These are phyloP conservation scores for Parnassius apollo DNA, from an alignment of 2,888 invertebrate genomes.

Conservation along the genomic window DNA sequence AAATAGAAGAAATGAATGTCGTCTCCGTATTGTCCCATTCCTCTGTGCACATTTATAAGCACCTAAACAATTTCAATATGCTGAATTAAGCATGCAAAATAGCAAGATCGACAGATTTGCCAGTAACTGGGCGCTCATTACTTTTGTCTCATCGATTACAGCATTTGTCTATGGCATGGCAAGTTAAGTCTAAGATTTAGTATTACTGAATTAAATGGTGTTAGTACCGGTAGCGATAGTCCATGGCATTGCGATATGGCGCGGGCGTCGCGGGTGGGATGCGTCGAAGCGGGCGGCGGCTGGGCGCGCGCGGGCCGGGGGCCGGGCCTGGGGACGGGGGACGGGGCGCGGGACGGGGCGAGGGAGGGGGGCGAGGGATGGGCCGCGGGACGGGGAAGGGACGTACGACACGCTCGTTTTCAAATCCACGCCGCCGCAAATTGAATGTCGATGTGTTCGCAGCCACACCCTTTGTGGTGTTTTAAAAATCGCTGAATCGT, in stretches of 20 bases:
- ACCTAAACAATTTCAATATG: conserved; percentile 15
- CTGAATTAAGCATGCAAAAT: conserved; percentile 23
- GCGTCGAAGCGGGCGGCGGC: conserved; percentile 65
- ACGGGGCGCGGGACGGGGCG: conserved; percentile 27
- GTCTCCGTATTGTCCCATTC: conserved; percentile 19
- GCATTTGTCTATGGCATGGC: conserved; percentile 49
- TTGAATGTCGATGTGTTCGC: conserved; percentile 62
- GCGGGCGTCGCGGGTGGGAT: conserved; percentile 71
- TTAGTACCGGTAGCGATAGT: conserved; percentile 82
- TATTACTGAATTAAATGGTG: conserved; percentile 78
- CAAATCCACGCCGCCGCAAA: conserved; percentile 53
- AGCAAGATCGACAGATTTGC: conserved; percentile 20
- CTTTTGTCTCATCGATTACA: conserved; percentile 27
- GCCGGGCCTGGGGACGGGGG: conserved; percentile 30
- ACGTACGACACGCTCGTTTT: conserved; percentile 34
- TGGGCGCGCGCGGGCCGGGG: conserved; percentile 57
- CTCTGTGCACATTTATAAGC: conserved; percentile 23
- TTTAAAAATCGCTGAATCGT: conserved; percentile 68
- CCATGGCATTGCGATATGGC: conserved; percentile 78
- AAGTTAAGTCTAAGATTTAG: conserved; percentile 65
- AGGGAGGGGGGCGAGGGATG: conserved; percentile 28
- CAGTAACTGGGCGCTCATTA: conserved; percentile 21
- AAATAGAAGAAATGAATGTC: neutral
- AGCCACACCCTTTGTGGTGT: conserved; percentile 69
- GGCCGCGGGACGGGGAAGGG: conserved; percentile 7